Conservation (phyloP, 1,140 invertebrate genomes). For the Goniozus legneri region DNA sequence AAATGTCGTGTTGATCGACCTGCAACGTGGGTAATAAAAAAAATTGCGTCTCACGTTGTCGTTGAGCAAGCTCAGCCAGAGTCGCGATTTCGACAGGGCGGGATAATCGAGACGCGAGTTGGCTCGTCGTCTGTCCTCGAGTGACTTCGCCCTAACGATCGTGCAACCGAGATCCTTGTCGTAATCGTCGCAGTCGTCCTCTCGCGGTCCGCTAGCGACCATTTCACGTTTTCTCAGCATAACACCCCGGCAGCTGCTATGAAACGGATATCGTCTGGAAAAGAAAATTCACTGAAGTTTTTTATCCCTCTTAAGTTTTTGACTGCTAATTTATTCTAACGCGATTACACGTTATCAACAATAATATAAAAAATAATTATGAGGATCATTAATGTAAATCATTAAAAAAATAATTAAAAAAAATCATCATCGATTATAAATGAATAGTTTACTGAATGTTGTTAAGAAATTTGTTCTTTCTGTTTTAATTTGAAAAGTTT, state of each 20-base stretch:
- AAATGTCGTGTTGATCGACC: no score
- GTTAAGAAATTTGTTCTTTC: no score
- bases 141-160: slow-evolving; percentile 13
- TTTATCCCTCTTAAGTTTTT: no score
- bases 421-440: no score
- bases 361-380: no score
- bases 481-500: no score
- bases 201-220: slow-evolving; percentile 1
- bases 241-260: slow-evolving; percentile 30
- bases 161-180: slow-evolving; percentile 17
- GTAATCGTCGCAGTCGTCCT: slow-evolving; percentile 14
- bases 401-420: not conserved
- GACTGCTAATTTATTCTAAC: no score
- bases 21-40: no score
- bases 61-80: slow-evolving; percentile 21
- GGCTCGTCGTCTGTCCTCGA: slow-evolving; percentile 2
- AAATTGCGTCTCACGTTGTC: slow-evolving; percentile 32
- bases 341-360: no score
- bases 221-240: slow-evolving; percentile 33
- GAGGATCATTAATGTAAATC: no score
- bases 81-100: slow-evolving; percentile 20
- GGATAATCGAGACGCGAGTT: slow-evolving; percentile 6
- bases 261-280: slow-evolving; percentile 28
- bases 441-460: no score
- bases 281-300: no score